Evolutionary conservation across 2,113 vertebrate species (phyloP).

Genomic region (Butastur rufipennis): DNA sequence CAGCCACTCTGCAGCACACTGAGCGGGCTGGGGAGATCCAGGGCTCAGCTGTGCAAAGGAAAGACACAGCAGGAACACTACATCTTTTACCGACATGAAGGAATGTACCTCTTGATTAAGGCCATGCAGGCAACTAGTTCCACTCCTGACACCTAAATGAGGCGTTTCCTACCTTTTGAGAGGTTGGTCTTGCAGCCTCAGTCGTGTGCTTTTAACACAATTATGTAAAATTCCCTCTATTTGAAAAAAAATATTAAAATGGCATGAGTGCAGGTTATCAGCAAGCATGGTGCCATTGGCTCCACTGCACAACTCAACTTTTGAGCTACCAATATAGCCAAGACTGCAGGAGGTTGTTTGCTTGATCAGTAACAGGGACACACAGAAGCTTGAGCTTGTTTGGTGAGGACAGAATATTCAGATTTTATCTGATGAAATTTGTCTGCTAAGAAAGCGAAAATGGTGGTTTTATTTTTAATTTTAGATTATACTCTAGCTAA

Average conservation of each 20-base stretch:
- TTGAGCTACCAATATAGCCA: background rate
- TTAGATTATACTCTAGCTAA: background rate
- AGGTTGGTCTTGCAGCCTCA: background rate
- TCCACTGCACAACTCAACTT: background rate
- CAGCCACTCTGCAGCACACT: background rate
- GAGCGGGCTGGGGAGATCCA: background rate
- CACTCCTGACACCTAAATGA: background rate
- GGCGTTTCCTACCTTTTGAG: background rate
- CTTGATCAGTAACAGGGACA: background rate
- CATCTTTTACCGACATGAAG: background rate
- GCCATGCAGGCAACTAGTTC: background rate
- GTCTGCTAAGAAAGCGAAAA: background rate
- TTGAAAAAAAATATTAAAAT: background rate
- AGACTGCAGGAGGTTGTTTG: background rate
- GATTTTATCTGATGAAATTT: background rate
- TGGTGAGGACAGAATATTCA: background rate
- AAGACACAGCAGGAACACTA: background rate
- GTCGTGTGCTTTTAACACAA: background rate
- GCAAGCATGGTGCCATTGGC: background rate
- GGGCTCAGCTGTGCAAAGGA: background rate
- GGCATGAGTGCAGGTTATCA: fast-evolving
- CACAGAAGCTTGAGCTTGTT: background rate
- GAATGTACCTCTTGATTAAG: background rate
- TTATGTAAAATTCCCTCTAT: background rate
- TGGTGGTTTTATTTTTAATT: background rate